Conservation (phyloP, 2,113 vertebrate species). For the Muntiacus reevesi region DNA sequence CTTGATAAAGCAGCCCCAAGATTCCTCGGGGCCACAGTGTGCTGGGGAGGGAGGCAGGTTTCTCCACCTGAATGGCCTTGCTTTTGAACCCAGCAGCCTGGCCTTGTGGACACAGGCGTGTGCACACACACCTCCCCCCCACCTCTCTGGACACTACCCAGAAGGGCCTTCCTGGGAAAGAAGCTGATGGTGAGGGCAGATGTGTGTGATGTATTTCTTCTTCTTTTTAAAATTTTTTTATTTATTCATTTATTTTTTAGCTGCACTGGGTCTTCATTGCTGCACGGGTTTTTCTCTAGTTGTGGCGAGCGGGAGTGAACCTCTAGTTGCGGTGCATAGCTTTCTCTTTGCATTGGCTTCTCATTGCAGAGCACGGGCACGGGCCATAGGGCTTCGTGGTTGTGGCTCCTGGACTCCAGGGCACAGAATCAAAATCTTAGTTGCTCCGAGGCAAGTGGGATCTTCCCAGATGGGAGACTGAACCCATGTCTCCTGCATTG, state of each 20-base stretch:
- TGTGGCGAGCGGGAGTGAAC: not conserved
- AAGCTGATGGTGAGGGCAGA: not conserved
- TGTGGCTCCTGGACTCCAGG: not conserved
- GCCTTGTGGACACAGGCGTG: not conserved
- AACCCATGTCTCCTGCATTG: not conserved
- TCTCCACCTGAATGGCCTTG: not conserved
- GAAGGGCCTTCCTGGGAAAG: not conserved
- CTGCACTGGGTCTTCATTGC: not conserved
- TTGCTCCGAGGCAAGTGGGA: not conserved
- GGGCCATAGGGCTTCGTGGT: not conserved
- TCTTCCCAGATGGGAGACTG: not conserved
- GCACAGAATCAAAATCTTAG: not conserved
- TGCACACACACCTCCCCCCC: not conserved
- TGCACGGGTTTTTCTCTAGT: not conserved
- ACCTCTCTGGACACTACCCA: not conserved
- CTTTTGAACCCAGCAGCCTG: not conserved
- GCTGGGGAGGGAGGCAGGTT: not conserved
- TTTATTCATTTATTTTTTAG: not conserved
- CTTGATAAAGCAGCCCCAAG: not conserved
- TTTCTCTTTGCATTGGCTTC: not conserved
- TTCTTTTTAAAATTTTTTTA: not conserved
- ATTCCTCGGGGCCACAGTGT: not conserved
- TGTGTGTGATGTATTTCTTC: not conserved
- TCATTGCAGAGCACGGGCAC: not conserved
- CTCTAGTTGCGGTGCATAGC: not conserved